Conservation (phyloP, 2,113 vertebrate genomes). For the Xiphophorus hellerii region DNA sequence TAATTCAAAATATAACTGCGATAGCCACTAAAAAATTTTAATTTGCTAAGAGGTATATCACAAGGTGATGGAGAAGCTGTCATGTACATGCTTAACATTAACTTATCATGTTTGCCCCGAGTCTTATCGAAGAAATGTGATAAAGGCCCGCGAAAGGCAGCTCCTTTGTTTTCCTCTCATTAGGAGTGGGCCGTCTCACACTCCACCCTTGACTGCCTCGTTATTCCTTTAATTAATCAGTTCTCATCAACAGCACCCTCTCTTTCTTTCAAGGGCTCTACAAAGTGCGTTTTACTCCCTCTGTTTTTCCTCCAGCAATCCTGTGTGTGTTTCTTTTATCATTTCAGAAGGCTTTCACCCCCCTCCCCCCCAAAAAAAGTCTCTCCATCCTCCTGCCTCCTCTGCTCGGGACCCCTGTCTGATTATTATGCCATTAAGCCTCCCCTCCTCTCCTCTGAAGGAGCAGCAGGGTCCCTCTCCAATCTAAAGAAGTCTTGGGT, state of each 20-base stretch:
- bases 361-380: slow-evolving; percentile 58
- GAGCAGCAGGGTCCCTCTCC: slow-evolving; percentile 84
- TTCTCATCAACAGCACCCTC: slow-evolving; percentile 78
- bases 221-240: slow-evolving; percentile 84
- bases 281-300: slow-evolving; percentile 64
- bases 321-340: slow-evolving; percentile 63
- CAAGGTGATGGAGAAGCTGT: slow-evolving; percentile 56
- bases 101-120: slow-evolving; percentile 60
- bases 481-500: slow-evolving; percentile 83
- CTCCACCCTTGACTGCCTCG: slow-evolving; percentile 78
- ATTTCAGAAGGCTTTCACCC: slow-evolving; percentile 60
- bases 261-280: slow-evolving; percentile 74
- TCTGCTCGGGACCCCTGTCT: slow-evolving; percentile 77
- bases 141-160: slow-evolving; percentile 73
- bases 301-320: slow-evolving; percentile 55
- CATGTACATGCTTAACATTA: slow-evolving; percentile 56
- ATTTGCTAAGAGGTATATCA: slow-evolving; percentile 8
- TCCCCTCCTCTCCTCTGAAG: slow-evolving; percentile 77
- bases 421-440: slow-evolving; percentile 87
- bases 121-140: slow-evolving; percentile 65
- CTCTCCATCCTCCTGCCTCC: slow-evolving; percentile 54
- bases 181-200: slow-evolving; percentile 77
- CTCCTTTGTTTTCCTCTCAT: slow-evolving; percentile 81
- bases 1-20: slow-evolving; percentile 1
- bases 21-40: background rate